Evolutionary conservation across 2,888 invertebrate species (phyloP).

Genomic region (Deilephila elpenor): DNA sequence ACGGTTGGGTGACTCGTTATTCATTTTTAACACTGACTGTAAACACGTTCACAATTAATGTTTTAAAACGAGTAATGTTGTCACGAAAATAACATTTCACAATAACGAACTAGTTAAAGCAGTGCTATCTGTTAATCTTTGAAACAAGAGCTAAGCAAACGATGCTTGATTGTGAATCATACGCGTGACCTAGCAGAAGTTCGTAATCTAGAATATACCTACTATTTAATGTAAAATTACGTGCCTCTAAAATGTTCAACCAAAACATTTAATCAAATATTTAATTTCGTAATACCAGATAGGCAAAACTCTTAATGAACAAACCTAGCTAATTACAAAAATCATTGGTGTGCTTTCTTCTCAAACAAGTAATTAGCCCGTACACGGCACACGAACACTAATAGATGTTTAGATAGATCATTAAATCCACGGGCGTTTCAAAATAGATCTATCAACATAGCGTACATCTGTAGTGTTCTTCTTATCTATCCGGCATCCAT

Average conservation of each 20-base stretch:
- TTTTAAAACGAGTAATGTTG: conserved; percentile 39
- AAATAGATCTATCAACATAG: conserved; percentile 30
- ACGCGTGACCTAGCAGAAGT: neutral
- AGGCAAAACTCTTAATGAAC: conserved; percentile 1
- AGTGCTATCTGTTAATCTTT: conserved; percentile 45
- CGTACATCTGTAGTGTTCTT: conserved; percentile 28
- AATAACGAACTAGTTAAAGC: conserved; percentile 45
- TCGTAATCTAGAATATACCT: conserved; percentile 32
- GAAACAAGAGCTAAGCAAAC: conserved; percentile 31
- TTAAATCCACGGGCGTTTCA: conserved; percentile 23
- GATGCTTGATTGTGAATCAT: conserved; percentile 12
- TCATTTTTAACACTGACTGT: conserved; percentile 47
- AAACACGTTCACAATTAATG: conserved; percentile 38
- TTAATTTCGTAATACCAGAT: no score
- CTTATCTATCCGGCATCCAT: conserved; percentile 64
- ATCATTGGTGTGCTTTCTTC: conserved; percentile 36
- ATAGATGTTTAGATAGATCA: neutral
- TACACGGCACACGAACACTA: neutral
- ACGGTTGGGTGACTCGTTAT: conserved; percentile 48
- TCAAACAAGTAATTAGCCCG: conserved; percentile 54
- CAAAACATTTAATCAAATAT: no score
- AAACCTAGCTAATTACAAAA: conserved; percentile 8
- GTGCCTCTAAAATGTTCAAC: neutral
- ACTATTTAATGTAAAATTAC: no score
- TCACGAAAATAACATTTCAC: conserved; percentile 51